Percentiles rank a stretch among this genome's conserved stretches.
Conservation (phyloP, 2,113 vertebrate species). For the Callorhinus ursinus region DNA sequence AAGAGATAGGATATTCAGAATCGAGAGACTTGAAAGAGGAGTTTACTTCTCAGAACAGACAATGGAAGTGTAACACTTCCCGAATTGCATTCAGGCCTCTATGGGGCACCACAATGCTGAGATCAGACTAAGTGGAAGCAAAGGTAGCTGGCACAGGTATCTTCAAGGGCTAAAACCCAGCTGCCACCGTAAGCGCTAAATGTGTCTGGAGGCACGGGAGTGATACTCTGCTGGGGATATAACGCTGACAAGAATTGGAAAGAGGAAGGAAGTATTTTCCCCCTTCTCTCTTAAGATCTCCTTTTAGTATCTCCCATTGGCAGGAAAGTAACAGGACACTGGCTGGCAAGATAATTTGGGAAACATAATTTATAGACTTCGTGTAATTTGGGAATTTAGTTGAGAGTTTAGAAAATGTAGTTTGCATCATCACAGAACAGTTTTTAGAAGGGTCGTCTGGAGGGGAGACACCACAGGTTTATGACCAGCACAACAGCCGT, state of each 20-base stretch:
- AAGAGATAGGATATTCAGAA: not conserved
- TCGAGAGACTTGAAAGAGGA: not conserved
- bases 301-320: not conserved
- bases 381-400: not conserved
- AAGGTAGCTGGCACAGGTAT: not conserved
- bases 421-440: not conserved
- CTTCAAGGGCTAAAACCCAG: not conserved
- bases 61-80: fast-evolving
- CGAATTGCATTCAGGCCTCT: not conserved
- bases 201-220: not conserved
- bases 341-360: not conserved
- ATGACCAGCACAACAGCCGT: not conserved
- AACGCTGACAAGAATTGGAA: not conserved
- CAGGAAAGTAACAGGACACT: not conserved
- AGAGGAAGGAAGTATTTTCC: not conserved
- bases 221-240: not conserved
- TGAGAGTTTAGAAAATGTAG: not conserved
- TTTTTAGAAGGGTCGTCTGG: not conserved
- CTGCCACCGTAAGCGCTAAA: not conserved
- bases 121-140: not conserved
- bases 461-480: not conserved
- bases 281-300: not conserved
- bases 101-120: not conserved
- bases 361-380: not conserved
- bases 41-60: not conserved